Percentiles rank a stretch among this genome's conserved stretches.
Conservation (phyloP, 1,140 invertebrate species). For the Zaprionus ornatus region DNA sequence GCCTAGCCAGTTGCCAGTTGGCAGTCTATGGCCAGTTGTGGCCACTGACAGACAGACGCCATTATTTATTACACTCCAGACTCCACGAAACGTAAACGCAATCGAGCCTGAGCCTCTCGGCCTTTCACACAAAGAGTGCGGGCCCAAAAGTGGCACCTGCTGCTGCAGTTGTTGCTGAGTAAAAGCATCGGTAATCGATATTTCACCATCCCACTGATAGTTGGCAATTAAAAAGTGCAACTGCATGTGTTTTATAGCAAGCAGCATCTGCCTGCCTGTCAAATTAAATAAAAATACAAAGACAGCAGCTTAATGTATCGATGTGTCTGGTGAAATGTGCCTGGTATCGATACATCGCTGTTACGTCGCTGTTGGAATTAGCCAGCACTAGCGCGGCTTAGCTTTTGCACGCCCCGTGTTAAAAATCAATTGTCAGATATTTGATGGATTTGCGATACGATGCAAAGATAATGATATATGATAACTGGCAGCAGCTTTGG, state of each 20-base stretch:
- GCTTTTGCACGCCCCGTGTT: conserved; percentile 16
- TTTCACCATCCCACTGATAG: background rate
- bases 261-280: background rate
- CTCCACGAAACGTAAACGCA: conserved; percentile 11
- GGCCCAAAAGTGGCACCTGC: conserved; percentile 35
- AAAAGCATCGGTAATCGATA: conserved; percentile 1
- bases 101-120: conserved; percentile 24
- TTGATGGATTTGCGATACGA: conserved; percentile 44
- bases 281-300: background rate
- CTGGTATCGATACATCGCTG: background rate
- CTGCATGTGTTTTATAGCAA: background rate
- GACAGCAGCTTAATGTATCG: background rate
- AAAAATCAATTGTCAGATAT: conserved; percentile 40
- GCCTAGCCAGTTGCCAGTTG: conserved; percentile 14
- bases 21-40: conserved; percentile 1
- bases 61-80: conserved; percentile 42
- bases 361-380: background rate
- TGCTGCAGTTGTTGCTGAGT: background rate
- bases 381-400: background rate
- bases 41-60: conserved; percentile 29
- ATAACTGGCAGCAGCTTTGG: background rate
- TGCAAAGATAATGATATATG: conserved; percentile 45
- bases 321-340: background rate
- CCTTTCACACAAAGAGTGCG: conserved; percentile 36
- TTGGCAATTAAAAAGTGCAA: background rate